A percentile compares a stretch with the other conserved stretches of the same genome.
Conservation (phyloP, 2,113 vertebrate genomes). For the Austrofundulus limnaeus region DNA sequence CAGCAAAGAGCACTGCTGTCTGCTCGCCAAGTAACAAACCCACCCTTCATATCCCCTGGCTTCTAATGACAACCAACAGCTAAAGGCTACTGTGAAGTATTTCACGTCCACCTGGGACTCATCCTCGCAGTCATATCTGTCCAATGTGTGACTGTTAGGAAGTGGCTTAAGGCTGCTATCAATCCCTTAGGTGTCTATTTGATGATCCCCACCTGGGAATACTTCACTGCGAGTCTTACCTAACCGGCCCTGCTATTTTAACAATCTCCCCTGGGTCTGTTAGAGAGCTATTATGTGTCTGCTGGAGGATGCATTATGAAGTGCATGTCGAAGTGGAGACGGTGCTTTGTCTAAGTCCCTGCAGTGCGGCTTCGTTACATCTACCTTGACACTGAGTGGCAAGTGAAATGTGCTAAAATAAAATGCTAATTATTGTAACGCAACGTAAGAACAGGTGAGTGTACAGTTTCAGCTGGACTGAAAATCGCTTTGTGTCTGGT, state of each 20-base stretch:
- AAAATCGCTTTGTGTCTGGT: constrained; percentile 7
- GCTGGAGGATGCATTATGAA: constrained; percentile 45
- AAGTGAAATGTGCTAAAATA: not conserved
- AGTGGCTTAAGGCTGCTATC: constrained; percentile 57
- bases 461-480: constrained; percentile 3
- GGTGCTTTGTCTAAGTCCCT: constrained; percentile 15
- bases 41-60: constrained; percentile 26
- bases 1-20: constrained; percentile 27
- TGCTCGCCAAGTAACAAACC: constrained; percentile 34
- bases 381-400: constrained; percentile 10
- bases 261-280: constrained; percentile 67
- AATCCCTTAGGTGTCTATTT: constrained; percentile 67
- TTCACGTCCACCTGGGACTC: constrained; percentile 64
- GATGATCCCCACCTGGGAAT: constrained; percentile 62
- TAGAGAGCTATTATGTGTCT: constrained; percentile 53
- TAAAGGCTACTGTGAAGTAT: constrained; percentile 46
- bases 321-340: constrained; percentile 32
- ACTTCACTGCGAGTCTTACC: constrained; percentile 51
- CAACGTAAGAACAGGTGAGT: not conserved
- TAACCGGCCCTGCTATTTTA: constrained; percentile 67
- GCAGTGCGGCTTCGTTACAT: constrained; percentile 5
- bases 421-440: constrained; percentile 9
- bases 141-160: constrained; percentile 62
- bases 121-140: constrained; percentile 54
- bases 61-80: constrained; percentile 57